These are phyloP conservation scores for Aphidius colemani DNA, from an alignment of 2,888 invertebrate genomes.

Conservation along the genomic window DNA sequence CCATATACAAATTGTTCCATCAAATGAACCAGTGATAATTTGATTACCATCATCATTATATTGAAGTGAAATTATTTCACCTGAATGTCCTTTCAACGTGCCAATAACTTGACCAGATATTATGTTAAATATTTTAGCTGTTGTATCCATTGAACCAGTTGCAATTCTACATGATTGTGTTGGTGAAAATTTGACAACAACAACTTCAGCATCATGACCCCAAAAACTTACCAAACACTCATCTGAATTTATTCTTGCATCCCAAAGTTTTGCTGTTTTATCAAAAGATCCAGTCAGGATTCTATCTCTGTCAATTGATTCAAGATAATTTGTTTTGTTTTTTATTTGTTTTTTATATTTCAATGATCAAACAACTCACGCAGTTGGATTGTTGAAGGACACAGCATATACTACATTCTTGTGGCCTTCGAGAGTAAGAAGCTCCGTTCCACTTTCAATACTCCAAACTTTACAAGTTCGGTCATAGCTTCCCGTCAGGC, in stretches of 20 bases:
- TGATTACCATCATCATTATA: slow-evolving; percentile 73
- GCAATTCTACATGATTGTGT: slow-evolving; percentile 67
- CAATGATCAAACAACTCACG: slow-evolving; percentile 62
- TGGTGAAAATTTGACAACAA: slow-evolving; percentile 72
- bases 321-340: slow-evolving; percentile 12
- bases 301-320: slow-evolving; percentile 64
- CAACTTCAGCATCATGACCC: slow-evolving; percentile 78
- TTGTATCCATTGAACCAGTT: slow-evolving; percentile 79
- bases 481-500: slow-evolving; percentile 83
- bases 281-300: slow-evolving; percentile 83
- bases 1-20: slow-evolving; percentile 77
- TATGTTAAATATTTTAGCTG: slow-evolving; percentile 73
- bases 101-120: slow-evolving; percentile 71
- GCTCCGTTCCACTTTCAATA: slow-evolving; percentile 71
- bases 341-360: slow-evolving; percentile 9
- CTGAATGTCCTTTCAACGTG: slow-evolving; percentile 71
- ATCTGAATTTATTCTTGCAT: slow-evolving; percentile 64
- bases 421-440: slow-evolving; percentile 74
- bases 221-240: slow-evolving; percentile 71
- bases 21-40: slow-evolving; percentile 80
- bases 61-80: slow-evolving; percentile 75
- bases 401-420: slow-evolving; percentile 83
- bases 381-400: slow-evolving; percentile 75
- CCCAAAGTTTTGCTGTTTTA: slow-evolving; percentile 78
- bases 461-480: slow-evolving; percentile 83